Evolutionary conservation across 2,113 vertebrate species (phyloP).

Genomic region (Leuciscus idus): DNA sequence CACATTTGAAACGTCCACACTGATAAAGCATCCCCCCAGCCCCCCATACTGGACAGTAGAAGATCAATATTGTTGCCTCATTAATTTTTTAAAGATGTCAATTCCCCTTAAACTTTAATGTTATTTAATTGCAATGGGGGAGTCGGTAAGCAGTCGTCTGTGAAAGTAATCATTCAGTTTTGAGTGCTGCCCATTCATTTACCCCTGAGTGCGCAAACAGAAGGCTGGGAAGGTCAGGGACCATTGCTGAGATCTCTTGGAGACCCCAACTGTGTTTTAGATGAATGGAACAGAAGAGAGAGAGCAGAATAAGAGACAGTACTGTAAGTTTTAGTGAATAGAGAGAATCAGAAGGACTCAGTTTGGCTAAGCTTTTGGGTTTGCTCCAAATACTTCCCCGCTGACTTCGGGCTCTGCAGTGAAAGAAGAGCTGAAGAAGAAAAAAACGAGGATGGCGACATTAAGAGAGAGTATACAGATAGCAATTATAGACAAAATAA

Average conservation of each 20-base stretch:
- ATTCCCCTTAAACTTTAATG: conserved; percentile 55
- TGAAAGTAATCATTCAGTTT: conserved; percentile 41
- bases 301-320: background rate
- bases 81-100: conserved; percentile 59
- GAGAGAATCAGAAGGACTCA: conserved; percentile 11
- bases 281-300: conserved; percentile 40
- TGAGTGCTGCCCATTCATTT: conserved; percentile 6
- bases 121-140: conserved; percentile 50
- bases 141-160: background rate
- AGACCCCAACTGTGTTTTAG: conserved; percentile 31
- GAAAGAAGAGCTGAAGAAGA: background rate
- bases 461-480: background rate
- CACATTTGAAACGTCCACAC: background rate
- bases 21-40: background rate
- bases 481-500: background rate
- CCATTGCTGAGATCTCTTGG: conserved; percentile 34
- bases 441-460: background rate
- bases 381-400: conserved; percentile 17
- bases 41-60: background rate
- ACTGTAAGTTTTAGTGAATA: conserved; percentile 5
- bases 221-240: conserved; percentile 52
- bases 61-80: conserved; percentile 49
- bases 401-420: conserved; percentile 16
- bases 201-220: conserved; percentile 40
- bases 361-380: conserved; percentile 18